phyloP scores from a whole-genome alignment of 1,140 invertebrate genomes.

The Triops longicaudatus region DNA sequence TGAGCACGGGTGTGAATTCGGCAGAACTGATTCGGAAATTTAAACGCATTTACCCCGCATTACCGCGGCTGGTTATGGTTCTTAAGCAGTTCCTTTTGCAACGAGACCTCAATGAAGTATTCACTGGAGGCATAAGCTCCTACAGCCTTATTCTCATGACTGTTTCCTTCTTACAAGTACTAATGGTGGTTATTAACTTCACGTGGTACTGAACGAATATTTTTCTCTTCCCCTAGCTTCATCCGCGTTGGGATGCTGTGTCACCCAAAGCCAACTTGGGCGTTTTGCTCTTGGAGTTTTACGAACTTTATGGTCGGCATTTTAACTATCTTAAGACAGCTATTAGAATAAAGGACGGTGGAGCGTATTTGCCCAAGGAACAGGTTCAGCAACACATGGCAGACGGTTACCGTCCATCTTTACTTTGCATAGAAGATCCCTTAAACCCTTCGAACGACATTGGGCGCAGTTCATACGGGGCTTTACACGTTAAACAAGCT shows the following conservation, averaged over 20 bases:
- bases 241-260: constrained; percentile 56
- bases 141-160: constrained; percentile 98
- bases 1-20: constrained; percentile 89
- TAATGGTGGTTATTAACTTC: constrained; percentile 17
- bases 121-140: constrained; percentile 96
- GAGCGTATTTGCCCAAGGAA: constrained; percentile 88
- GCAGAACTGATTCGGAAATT: constrained; percentile 87
- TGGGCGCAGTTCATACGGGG: constrained; percentile 91
- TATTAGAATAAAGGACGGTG: constrained; percentile 88
- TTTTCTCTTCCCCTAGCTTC: constrained; percentile 48
- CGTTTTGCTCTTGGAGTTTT: constrained; percentile 92
- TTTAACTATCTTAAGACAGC: constrained; percentile 95
- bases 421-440: constrained; percentile 97
- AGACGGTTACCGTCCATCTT: constrained; percentile 81
- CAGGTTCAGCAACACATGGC: constrained; percentile 82
- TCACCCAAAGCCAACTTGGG: constrained; percentile 69
- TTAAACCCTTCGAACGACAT: constrained; percentile 89
- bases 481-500: constrained; percentile 78
- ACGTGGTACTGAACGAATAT: background rate
- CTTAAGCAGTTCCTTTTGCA: constrained; percentile 96
- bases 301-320: constrained; percentile 90
- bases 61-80: constrained; percentile 89
- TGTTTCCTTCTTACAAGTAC: constrained; percentile 90
- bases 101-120: constrained; percentile 96
- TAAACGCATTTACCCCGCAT: constrained; percentile 64